Conservation (phyloP, 2,797 vertebrate species). For the Acanthopagrus latus region DNA sequence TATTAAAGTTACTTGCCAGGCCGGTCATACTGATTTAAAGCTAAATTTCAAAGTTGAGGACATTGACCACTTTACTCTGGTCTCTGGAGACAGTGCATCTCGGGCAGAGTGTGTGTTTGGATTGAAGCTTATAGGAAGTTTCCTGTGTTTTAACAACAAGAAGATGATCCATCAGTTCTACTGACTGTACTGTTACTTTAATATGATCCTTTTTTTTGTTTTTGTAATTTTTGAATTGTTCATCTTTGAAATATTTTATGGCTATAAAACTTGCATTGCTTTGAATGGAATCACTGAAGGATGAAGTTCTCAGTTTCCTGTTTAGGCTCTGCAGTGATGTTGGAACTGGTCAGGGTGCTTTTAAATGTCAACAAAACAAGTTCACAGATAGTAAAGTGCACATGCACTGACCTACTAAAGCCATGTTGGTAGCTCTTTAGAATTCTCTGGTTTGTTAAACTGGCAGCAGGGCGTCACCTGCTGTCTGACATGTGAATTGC, state of each 20-base stretch:
- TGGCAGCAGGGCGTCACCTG: slow-evolving; percentile 43
- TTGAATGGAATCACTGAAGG: not conserved
- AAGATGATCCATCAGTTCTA: not conserved
- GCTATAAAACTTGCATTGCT: not conserved
- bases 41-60: not conserved
- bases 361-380: not conserved
- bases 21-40: not conserved
- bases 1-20: not conserved
- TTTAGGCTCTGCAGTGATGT: not conserved
- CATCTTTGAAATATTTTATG: not conserved
- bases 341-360: not conserved
- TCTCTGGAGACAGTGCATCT: not conserved
- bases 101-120: not conserved
- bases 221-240: not conserved
- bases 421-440: not conserved
- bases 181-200: not conserved
- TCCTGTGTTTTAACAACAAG: not conserved
- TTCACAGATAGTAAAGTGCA: not conserved
- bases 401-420: not conserved
- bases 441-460: not conserved
- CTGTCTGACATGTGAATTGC: slow-evolving; percentile 33
- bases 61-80: not conserved
- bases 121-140: not conserved
- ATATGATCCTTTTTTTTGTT: not conserved
- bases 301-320: not conserved